phyloP scores from a whole-genome alignment of 1,140 invertebrate species.

The Lethrus apterus region DNA sequence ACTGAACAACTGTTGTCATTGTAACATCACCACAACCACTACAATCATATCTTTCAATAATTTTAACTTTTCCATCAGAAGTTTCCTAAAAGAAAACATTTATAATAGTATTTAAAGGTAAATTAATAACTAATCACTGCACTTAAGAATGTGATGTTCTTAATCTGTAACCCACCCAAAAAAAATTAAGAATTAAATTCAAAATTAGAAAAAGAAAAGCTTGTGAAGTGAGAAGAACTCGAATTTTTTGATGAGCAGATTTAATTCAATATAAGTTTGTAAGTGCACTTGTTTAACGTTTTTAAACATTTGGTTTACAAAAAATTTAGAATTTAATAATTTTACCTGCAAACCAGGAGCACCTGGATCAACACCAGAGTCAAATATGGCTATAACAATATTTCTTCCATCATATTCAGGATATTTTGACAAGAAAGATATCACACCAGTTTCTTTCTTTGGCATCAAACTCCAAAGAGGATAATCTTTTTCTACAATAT shows the following conservation, averaged over 20 bases:
- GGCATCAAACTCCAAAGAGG: slow-evolving; percentile 77
- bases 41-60: slow-evolving; percentile 92
- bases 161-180: too few relatives aligned
- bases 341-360: slow-evolving; percentile 89
- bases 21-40: slow-evolving; percentile 92
- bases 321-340: too few relatives aligned
- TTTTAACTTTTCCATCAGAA: slow-evolving; percentile 80
- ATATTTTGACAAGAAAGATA: slow-evolving; percentile 82
- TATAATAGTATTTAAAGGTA: slow-evolving; percentile 4
- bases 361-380: slow-evolving; percentile 95
- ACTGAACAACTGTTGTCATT: slow-evolving; percentile 73
- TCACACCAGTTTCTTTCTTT: slow-evolving; percentile 92
- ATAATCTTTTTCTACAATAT: slow-evolving; percentile 58
- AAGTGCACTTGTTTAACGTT: too few relatives aligned
- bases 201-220: slow-evolving; percentile 14
- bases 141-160: too few relatives aligned
- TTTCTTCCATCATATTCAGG: slow-evolving; percentile 89
- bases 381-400: slow-evolving; percentile 89
- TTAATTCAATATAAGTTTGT: too few relatives aligned
- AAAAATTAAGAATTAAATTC: too few relatives aligned
- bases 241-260: too few relatives aligned
- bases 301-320: too few relatives aligned
- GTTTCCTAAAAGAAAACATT: slow-evolving; percentile 58
- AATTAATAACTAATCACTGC: slow-evolving; percentile 2
- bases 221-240: too few relatives aligned